Conservation (phyloP, 2,113 vertebrate genomes). For the Phrynosoma blainvillii region DNA sequence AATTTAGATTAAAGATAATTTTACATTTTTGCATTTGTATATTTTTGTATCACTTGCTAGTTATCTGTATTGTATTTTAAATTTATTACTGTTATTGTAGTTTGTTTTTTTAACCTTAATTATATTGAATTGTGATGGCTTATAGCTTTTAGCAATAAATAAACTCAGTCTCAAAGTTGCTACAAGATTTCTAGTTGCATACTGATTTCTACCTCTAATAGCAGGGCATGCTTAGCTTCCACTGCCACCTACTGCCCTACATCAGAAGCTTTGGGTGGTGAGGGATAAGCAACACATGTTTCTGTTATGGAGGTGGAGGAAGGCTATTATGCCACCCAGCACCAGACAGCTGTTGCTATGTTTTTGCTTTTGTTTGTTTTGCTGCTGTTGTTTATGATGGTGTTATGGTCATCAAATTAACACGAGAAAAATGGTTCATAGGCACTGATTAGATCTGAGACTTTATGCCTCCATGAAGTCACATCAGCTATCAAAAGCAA, state of each 20-base stretch:
- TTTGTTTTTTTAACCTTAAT: too few relatives aligned
- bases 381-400: not conserved
- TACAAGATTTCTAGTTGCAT: not conserved
- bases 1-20: too few relatives aligned
- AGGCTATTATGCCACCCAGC: not conserved
- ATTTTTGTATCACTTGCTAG: too few relatives aligned
- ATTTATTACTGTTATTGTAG: too few relatives aligned
- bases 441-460: not conserved
- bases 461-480: not conserved
- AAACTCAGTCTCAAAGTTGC: too few relatives aligned
- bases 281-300: not conserved
- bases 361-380: not conserved
- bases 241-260: slow-evolving; percentile 35
- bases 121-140: too few relatives aligned
- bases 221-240: not conserved
- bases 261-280: not conserved
- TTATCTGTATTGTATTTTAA: too few relatives aligned
- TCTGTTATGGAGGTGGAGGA: not conserved
- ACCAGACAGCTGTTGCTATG: not conserved
- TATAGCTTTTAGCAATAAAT: too few relatives aligned
- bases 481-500: not conserved
- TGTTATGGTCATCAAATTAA: not conserved
- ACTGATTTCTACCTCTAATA: not conserved
- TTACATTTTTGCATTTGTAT: too few relatives aligned
- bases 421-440: not conserved